Evolutionary conservation across 53 echinoderm and acorn worm species (phyloP).

Genomic region (Actinopyga echinites): DNA sequence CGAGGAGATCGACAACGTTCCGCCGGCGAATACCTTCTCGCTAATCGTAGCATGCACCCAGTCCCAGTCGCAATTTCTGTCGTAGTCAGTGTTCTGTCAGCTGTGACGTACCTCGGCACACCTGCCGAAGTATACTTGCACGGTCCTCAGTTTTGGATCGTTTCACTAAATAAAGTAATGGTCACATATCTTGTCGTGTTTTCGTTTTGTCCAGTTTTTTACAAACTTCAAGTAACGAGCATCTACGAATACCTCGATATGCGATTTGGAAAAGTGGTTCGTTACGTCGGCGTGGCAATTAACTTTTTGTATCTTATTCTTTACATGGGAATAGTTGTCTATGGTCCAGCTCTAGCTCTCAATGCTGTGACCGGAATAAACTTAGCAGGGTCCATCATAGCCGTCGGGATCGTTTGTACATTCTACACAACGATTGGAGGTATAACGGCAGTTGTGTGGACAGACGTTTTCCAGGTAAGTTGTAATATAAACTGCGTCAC

Average conservation of each 20-base stretch:
- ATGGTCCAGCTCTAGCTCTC: no score
- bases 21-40: conserved; percentile 31
- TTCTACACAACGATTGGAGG: no score
- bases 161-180: background rate
- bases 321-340: no score
- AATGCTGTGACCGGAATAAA: no score
- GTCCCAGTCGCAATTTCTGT: conserved; percentile 17
- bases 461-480: no score
- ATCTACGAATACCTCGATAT: background rate
- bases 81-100: conserved; percentile 30
- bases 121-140: conserved; percentile 33
- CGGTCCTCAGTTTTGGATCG: conserved; percentile 18
- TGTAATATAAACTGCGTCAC: no score
- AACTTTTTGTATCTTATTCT: no score
- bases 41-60: conserved; percentile 38
- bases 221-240: background rate
- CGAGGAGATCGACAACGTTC: conserved; percentile 21
- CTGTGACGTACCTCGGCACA: conserved; percentile 28
- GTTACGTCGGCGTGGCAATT: no score
- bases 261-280: no score
- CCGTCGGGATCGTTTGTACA: no score
- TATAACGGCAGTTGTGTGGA: no score
- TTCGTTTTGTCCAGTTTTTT: conserved; percentile 25
- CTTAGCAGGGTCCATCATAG: no score
- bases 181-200: background rate